Evolutionary conservation across 2,797 vertebrate genomes (phyloP), one percentile per base, ranked within the genome.

Genomic region (Pseudotriccus pelzelni): DNA sequence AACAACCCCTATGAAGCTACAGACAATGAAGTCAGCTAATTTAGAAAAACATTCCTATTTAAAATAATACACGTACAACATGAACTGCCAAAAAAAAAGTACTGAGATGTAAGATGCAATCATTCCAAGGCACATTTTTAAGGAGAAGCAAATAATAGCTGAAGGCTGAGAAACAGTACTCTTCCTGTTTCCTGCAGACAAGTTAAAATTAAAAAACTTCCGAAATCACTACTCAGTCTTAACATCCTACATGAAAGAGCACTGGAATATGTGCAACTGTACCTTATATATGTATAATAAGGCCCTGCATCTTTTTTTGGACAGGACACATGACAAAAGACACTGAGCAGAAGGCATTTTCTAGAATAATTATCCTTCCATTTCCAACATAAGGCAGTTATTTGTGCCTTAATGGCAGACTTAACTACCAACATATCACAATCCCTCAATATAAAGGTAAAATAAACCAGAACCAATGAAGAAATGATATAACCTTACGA

Each of bases 71-170:
- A 32, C 6, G 20, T 2, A 47, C 5, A 56, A 86, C 18, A 32
- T 6, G 10, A 66, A 37, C 9, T 66, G 39, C 2, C 6, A 37
- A 62, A 41, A 24, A 50, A 72, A 53, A 59, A 53, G 8, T 14
- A 24, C 0, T 6, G 7, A 68, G 3, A 23, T 1, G 0, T 12
- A 52, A 55, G 43, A 79, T n/a, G 43, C 7, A 37, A 9, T 39
- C 47, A 52, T 34, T 80, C 32, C 49, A 68, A 18, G 12, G 14
- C 2, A 27, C 12, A 28, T 50, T 87, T 47, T 77, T 73, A 56
- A 73, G n/a, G 8, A 59, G 27, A 82, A 75, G 28, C 6, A 27
- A 66, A 6, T 43, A 84, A 68, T 6, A 94, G 49, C 27, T 44
- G 27, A 70, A 59, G 25, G 66, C 18, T 53, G 30, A 92, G 30